A percentile compares a stretch with the other conserved stretches of the same genome.
These are phyloP conservation scores for Procapra przewalskii DNA, from an alignment of 2,113 vertebrate species.

Conservation along the genomic window DNA sequence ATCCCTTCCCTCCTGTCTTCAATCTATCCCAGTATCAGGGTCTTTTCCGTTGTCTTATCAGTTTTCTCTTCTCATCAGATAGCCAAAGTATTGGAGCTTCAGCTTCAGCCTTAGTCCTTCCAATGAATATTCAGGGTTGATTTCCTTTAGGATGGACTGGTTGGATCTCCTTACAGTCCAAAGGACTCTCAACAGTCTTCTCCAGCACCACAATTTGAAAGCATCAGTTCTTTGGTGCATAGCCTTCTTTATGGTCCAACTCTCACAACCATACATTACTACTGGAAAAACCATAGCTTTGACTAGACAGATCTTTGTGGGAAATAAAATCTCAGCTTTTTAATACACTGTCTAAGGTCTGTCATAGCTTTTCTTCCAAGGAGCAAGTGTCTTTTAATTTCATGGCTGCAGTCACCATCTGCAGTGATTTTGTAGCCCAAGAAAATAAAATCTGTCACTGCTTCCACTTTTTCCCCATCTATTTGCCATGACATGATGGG, in stretches of 20 bases:
- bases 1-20: background rate
- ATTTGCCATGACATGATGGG: background rate
- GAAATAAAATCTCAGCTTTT: background rate
- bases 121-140: background rate
- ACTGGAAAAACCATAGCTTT: background rate
- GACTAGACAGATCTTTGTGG: background rate
- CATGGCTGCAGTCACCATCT: background rate
- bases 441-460: background rate
- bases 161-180: background rate
- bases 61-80: background rate
- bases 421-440: background rate
- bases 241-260: background rate
- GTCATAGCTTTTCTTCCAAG: background rate
- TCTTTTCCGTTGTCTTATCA: background rate
- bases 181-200: background rate
- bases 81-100: background rate
- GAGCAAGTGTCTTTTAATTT: background rate
- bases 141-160: background rate
- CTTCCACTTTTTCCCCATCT: background rate
- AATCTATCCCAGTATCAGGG: accelerated
- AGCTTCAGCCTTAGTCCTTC: background rate
- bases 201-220: background rate
- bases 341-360: background rate
- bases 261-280: background rate
- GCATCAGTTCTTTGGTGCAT: background rate